These are phyloP conservation scores for Acrobasis consociella DNA, from an alignment of 2,888 invertebrate genomes.

Conservation along the genomic window DNA sequence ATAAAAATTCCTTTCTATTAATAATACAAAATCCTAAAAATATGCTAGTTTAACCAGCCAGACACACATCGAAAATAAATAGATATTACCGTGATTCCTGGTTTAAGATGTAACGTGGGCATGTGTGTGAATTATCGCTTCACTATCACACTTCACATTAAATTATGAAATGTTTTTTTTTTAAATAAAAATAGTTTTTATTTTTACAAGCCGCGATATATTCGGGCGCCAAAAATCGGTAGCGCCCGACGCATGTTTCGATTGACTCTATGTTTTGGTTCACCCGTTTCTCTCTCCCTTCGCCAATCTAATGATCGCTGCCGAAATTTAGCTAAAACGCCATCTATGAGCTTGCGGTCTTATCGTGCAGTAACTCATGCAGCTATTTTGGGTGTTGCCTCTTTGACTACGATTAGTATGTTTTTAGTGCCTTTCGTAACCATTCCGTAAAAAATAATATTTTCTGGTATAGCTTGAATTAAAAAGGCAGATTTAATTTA, in stretches of 20 bases:
- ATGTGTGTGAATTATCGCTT: conserved; percentile 53
- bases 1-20: conserved; percentile 48
- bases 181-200: conserved; percentile 35
- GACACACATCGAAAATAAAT: conserved; percentile 36
- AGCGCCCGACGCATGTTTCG: conserved; percentile 62
- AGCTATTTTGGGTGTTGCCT: neutral
- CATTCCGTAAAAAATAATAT: no score
- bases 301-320: conserved; percentile 61
- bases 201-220: conserved; percentile 50
- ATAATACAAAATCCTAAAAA: conserved; percentile 53
- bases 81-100: conserved; percentile 73
- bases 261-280: conserved; percentile 77
- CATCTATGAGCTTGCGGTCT: conserved; percentile 39
- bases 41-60: conserved; percentile 37
- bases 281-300: conserved; percentile 36
- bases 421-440: no score
- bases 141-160: conserved; percentile 57
- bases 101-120: conserved; percentile 78
- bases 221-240: conserved; percentile 67
- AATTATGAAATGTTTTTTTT: conserved; percentile 46
- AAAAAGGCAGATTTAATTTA: no score
- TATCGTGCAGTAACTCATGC: conserved; percentile 6
- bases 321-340: conserved; percentile 39
- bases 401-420: neutral
- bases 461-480: no score